Base-by-base conservation (phyloP, 2,888 invertebrate species). In the Chloroclystis v-ata region DNA sequence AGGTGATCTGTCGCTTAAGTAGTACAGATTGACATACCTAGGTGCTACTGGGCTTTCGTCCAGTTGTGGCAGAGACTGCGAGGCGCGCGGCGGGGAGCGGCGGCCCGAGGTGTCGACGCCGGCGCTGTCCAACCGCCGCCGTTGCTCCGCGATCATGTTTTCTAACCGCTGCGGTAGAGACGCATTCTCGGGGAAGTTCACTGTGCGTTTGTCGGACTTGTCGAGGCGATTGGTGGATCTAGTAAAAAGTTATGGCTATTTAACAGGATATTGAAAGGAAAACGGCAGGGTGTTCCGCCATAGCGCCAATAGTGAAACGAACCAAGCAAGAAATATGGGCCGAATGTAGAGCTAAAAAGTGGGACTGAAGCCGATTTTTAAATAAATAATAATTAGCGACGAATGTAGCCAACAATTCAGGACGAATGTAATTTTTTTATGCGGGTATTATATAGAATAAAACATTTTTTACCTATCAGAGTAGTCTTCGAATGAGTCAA, bases 151-250 rank as follows among this genome's bases (percentile, higher is more conserved):
- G 25, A 78, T 73, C 49, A 78, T 56, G 39, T 74, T 78, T 57
- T 79, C 77, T 25, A 79, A 49, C 1, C 80, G 64, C 47, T 83
- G 83, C 2, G 78, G 77, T 7, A 82, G 59, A 1, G 82, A 79
- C n/a, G 77, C 55, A 13, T 71, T 77, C 43, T 72, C 69, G 0
- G 81, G 80, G 49, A 83, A 83, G 60, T 80, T 81, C 32, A 83
- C 81, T 1, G 74, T 72, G 2, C 77, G 67, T 49, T 82, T 80
- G 14, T 75, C 78, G 43, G 70, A 75, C 8, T 72, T 76, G 40
- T 74, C 73, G 9, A 61, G 48, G 25, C 65, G 68, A 8, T 63
- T 67, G 7, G 52, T 47, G 7, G 55, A 20, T n/a, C n/a, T n/a
- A n/a, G n/a, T n/a, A n/a, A n/a, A n/a, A n/a, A n/a, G n/a, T n/a